phyloP scores from a whole-genome alignment of 53 echinoderm and acorn worm genomes.

The Henricia sp. region DNA sequence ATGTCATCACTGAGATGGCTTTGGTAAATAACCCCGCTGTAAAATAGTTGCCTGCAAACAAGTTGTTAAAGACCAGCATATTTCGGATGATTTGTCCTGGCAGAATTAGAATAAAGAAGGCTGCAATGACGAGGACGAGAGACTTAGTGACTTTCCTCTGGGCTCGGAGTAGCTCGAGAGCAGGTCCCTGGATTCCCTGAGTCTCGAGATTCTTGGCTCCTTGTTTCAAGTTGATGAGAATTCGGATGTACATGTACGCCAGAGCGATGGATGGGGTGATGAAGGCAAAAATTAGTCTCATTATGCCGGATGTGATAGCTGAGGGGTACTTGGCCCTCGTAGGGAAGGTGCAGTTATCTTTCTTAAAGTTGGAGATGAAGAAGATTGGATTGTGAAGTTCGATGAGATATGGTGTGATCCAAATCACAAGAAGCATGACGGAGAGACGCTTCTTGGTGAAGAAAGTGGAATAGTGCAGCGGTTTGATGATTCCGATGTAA shows the following conservation, averaged over 20 bases:
- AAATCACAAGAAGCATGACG: neutral
- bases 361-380: neutral
- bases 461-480: slow-evolving; percentile 25
- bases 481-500: slow-evolving; percentile 39
- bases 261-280: slow-evolving; percentile 9
- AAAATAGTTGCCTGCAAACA: neutral
- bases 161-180: slow-evolving; percentile 32
- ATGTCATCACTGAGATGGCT: neutral
- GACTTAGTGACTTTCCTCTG: slow-evolving; percentile 43
- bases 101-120: slow-evolving; percentile 23
- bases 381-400: neutral
- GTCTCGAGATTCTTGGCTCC: slow-evolving; percentile 33
- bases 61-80: neutral
- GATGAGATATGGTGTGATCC: neutral
- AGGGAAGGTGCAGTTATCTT: slow-evolving; percentile 28
- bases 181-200: slow-evolving; percentile 39
- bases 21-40: neutral
- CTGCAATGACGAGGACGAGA: slow-evolving; percentile 19
- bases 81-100: neutral
- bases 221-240: slow-evolving; percentile 29
- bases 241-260: slow-evolving; percentile 27
- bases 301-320: neutral
- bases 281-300: slow-evolving; percentile 1
- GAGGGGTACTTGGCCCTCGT: neutral
- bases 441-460: slow-evolving; percentile 3